Conservation (phyloP, 2,113 vertebrate genomes). For the Cynopterus brachyotis region DNA sequence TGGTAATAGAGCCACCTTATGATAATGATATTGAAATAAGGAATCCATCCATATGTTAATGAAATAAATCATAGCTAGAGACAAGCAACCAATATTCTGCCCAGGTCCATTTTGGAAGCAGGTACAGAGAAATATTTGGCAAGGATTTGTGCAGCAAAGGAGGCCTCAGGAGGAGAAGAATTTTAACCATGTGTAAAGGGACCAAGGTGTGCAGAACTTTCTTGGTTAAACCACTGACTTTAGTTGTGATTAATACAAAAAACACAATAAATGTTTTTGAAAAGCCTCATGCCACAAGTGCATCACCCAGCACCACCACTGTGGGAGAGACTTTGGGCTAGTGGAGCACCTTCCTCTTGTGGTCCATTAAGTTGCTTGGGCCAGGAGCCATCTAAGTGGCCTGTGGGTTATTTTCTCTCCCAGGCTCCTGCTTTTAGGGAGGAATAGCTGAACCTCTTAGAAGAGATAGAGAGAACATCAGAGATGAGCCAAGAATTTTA, state of each 20-base stretch:
- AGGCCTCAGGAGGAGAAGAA: not conserved
- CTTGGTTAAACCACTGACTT: not conserved
- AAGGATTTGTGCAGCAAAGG: not conserved
- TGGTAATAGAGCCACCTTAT: not conserved
- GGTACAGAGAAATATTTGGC: not conserved
- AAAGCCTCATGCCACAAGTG: too few relatives aligned
- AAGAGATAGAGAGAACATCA: not conserved
- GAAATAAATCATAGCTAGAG: not conserved
- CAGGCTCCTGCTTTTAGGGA: not conserved
- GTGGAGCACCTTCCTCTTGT: accelerated
- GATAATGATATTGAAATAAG: not conserved
- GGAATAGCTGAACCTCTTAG: not conserved
- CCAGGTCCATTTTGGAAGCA: not conserved
- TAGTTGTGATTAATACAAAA: not conserved
- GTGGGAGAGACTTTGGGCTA: accelerated
- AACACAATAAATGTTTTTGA: not conserved
- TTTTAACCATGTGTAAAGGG: not conserved
- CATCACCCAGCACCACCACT: not conserved
- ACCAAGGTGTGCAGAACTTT: not conserved
- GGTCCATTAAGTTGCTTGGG: not conserved
- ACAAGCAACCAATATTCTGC: not conserved
- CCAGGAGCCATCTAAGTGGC: too few relatives aligned
- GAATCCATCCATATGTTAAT: not conserved
- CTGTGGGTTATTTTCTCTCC: not conserved
- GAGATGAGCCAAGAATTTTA: not conserved